Conservation (phyloP, 2,888 invertebrate species). For the Drosophila birchii region DNA sequence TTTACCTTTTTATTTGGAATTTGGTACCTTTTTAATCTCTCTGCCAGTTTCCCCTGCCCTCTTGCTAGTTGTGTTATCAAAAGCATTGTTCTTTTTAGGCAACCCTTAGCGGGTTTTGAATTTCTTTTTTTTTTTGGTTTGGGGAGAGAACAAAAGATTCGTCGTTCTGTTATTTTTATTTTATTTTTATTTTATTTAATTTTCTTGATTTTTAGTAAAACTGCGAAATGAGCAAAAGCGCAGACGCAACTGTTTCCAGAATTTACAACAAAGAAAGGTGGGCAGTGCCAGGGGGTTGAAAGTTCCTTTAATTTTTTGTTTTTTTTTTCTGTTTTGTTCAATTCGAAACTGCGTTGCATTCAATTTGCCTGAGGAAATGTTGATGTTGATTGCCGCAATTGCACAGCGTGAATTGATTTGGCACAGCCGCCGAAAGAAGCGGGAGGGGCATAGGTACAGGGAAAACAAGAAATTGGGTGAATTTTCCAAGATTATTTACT, state of each 20-base stretch:
- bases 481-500: conserved; percentile 54
- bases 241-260: conserved; percentile 72
- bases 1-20: conserved; percentile 80
- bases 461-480: conserved; percentile 17
- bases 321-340: background rate
- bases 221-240: conserved; percentile 72
- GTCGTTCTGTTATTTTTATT: conserved; percentile 30
- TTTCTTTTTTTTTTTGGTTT: conserved; percentile 51
- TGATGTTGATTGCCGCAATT: conserved; percentile 48
- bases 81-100: conserved; percentile 74
- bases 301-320: conserved; percentile 7
- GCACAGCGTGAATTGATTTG: conserved; percentile 75
- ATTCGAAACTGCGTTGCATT: conserved; percentile 27
- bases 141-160: conserved; percentile 60
- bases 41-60: background rate
- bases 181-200: conserved; percentile 18
- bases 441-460: background rate
- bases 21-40: conserved; percentile 79
- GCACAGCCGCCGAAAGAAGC: conserved; percentile 48
- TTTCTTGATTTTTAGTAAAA: conserved; percentile 47
- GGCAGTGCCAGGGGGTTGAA: conserved; percentile 34
- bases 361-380: conserved; percentile 8
- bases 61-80: conserved; percentile 64
- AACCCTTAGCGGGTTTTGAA: conserved; percentile 74
- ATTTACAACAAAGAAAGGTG: conserved; percentile 9